Conservation (phyloP, 92 coral and sea anemone species). For the Zoanthus solanderi region DNA sequence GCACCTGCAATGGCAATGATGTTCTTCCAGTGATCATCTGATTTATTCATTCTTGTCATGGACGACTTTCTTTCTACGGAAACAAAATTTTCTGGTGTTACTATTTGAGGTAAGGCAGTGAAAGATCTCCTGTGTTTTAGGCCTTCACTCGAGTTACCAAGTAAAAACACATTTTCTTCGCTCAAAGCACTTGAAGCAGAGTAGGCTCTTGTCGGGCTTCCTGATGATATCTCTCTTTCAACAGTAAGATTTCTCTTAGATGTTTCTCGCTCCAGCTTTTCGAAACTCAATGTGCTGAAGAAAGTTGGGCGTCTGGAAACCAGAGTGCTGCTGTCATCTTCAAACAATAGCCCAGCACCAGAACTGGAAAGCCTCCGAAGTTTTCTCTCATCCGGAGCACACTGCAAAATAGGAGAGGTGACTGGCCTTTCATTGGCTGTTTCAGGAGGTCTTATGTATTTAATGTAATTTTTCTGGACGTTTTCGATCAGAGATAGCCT, state of each 20-base stretch:
- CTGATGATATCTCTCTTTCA: neutral
- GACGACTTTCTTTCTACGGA: neutral
- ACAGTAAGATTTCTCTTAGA: slow-evolving; percentile 18
- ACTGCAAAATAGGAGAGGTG: slow-evolving; percentile 15
- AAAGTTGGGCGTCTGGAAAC: slow-evolving; percentile 16
- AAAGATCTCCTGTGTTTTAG: neutral
- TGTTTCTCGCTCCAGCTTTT: slow-evolving; percentile 19
- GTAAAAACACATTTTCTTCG: neutral
- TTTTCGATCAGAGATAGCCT: slow-evolving; percentile 38
- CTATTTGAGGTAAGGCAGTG: neutral
- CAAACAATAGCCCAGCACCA: neutral
- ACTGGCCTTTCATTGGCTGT: neutral
- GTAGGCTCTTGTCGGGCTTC: neutral
- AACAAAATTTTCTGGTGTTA: neutral
- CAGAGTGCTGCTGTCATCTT: neutral
- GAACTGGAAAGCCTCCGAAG: slow-evolving; percentile 1
- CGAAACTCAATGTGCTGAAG: slow-evolving; percentile 5
- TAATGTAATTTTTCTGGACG: slow-evolving; percentile 35
- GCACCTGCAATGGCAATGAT: slow-evolving; percentile 3
- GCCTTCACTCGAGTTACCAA: slow-evolving; percentile 1
- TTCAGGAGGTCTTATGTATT: slow-evolving; percentile 45
- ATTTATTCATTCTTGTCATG: neutral
- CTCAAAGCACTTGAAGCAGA: neutral
- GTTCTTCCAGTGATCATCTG: slow-evolving; percentile 3
- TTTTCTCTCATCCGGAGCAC: neutral